Conservation (phyloP, 2,888 invertebrate genomes). For the Sabatieria punctata region DNA sequence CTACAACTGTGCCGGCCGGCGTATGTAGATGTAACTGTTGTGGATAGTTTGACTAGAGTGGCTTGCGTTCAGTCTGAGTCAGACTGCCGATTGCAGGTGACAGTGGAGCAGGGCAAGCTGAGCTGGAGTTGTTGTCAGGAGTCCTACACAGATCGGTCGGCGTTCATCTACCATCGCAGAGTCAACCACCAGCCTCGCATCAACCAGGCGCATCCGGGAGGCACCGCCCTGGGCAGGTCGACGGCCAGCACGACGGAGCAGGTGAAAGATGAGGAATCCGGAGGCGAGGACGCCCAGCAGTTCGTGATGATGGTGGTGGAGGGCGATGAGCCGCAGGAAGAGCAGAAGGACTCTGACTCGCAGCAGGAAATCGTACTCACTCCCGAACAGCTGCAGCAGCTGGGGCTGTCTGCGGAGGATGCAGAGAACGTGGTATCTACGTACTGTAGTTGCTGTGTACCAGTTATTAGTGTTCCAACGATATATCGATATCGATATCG, state of each 20-base stretch:
- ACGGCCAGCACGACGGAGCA: not conserved
- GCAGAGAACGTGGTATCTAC: constrained; percentile 1
- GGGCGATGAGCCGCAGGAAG: not conserved
- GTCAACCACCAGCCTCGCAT: not conserved
- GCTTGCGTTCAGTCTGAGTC: no score
- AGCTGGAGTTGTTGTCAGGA: constrained; percentile 1
- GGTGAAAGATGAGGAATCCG: no score
- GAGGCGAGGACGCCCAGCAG: constrained; percentile 1
- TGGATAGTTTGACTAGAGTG: no score
- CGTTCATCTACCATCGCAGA: constrained; percentile 2
- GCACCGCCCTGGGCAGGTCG: not conserved
- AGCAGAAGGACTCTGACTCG: not conserved
- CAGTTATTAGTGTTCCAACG: no score
- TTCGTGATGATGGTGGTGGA: not conserved
- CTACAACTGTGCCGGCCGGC: no score
- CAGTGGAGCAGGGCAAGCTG: not conserved
- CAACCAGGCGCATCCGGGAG: not conserved
- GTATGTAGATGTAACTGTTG: no score
- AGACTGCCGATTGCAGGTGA: not conserved
- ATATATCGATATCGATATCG: no score
- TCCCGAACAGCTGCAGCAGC: constrained; percentile 3
- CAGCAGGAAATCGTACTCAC: not conserved
- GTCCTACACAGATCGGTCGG: not conserved
- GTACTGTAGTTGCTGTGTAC: no score
- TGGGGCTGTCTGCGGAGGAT: not conserved